A percentile compares a stretch with the other conserved stretches of the same genome.
Conservation (phyloP, 2,797 vertebrate genomes). For the Prunella strophiata region DNA sequence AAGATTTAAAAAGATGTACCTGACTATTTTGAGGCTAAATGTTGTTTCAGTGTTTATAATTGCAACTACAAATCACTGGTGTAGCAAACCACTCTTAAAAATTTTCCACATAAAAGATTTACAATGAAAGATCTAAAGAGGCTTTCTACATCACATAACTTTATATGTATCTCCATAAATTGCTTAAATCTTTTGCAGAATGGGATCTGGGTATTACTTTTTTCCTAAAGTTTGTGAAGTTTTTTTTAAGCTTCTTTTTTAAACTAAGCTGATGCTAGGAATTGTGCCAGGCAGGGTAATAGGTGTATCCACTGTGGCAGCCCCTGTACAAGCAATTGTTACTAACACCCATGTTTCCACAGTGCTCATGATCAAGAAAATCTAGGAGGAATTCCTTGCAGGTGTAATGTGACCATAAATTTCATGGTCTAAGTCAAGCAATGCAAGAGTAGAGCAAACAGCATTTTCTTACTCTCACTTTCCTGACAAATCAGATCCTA, state of each 20-base stretch:
- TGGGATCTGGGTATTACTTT: neutral
- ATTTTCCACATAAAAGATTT: neutral
- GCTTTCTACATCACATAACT: neutral
- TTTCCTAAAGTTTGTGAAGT: neutral
- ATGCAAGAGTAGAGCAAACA: neutral
- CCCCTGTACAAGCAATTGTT: neutral
- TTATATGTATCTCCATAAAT: neutral
- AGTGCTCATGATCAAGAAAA: constrained; percentile 6
- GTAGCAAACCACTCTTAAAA: neutral
- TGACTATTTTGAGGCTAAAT: neutral
- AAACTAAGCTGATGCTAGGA: neutral
- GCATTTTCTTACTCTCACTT: neutral
- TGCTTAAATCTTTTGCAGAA: neutral
- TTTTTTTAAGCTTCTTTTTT: neutral
- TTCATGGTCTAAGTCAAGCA: neutral
- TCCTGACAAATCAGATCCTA: neutral
- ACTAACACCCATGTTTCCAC: neutral
- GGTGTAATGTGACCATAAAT: neutral
- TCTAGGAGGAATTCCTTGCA: neutral
- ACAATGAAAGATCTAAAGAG: neutral
- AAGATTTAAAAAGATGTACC: neutral
- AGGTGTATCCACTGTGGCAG: neutral
- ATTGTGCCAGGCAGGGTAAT: neutral
- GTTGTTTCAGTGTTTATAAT: neutral
- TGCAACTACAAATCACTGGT: neutral